Percentiles rank a stretch among this genome's conserved stretches.
Evolutionary conservation across 1,140 invertebrate genomes (phyloP).

Genomic region (Drosophila watanabei): DNA sequence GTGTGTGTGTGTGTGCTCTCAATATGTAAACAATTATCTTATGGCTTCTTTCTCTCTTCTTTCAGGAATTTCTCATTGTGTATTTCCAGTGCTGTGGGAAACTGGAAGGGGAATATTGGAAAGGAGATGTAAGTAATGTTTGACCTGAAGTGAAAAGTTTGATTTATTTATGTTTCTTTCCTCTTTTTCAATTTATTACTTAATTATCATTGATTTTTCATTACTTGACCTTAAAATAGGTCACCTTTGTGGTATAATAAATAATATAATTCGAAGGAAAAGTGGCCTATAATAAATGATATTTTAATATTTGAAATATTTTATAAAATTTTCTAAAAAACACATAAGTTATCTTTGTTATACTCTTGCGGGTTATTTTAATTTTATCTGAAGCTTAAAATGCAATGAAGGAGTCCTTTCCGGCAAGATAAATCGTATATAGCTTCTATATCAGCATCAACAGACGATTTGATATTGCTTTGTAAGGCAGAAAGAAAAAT

Average conservation of each 20-base stretch:
- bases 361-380: no score
- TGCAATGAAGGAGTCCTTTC: no score
- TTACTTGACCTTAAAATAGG: not conserved
- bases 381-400: no score
- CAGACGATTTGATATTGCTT: no score
- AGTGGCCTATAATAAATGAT: no score
- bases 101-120: not conserved
- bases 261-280: not conserved
- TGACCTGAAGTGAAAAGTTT: not conserved
- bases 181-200: not conserved
- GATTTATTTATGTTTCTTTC: not conserved
- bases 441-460: no score
- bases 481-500: no score
- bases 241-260: not conserved
- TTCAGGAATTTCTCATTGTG: conserved; percentile 14
- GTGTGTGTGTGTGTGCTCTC: conserved; percentile 5
- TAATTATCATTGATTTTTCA: not conserved
- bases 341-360: no score
- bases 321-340: not conserved
- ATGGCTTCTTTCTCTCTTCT: conserved; percentile 8
- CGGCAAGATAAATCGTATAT: no score
- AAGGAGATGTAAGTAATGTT: conserved; percentile 11
- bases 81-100: not conserved
- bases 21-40: conserved; percentile 34
- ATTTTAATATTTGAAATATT: no score